Percentiles rank a stretch among this genome's conserved stretches.
Evolutionary conservation across 2,113 vertebrate genomes (phyloP).

Genomic region (Actenoides lindsayi): DNA sequence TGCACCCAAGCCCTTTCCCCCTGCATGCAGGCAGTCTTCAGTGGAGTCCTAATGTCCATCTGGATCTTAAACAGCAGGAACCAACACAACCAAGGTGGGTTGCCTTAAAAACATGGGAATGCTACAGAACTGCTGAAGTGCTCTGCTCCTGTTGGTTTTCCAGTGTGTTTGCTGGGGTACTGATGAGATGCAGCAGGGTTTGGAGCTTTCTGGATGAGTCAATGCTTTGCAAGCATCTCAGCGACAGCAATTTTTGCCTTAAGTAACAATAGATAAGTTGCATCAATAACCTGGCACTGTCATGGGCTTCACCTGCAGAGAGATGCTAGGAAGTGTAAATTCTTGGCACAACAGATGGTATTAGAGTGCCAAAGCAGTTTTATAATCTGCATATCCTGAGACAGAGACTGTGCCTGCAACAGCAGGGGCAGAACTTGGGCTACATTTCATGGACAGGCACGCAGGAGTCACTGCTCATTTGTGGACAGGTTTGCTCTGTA

Average conservation of each 20-base stretch:
- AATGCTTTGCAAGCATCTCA: not conserved
- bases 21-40: not conserved
- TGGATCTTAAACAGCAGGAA: not conserved
- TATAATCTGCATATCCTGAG: no score
- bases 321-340: not conserved
- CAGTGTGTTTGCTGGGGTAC: not conserved
- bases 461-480: fast-evolving
- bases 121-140: not conserved
- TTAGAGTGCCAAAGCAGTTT: not conserved
- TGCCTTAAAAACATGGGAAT: not conserved
- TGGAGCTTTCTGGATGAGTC: not conserved
- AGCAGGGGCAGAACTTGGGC: fast-evolving
- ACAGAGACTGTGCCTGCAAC: not conserved
- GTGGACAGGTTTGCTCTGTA: not conserved
- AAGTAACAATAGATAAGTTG: not conserved
- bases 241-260: not conserved
- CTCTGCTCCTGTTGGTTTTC: not conserved
- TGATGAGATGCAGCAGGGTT: not conserved
- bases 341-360: not conserved
- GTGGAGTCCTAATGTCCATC: not conserved
- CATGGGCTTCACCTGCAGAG: not conserved
- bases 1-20: not conserved
- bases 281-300: not conserved
- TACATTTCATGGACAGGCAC: fast-evolving
- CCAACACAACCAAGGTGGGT: fast-evolving